Evolutionary conservation across 2,797 vertebrate genomes (phyloP).

Genomic region (Chaenodraco wilsoni): DNA sequence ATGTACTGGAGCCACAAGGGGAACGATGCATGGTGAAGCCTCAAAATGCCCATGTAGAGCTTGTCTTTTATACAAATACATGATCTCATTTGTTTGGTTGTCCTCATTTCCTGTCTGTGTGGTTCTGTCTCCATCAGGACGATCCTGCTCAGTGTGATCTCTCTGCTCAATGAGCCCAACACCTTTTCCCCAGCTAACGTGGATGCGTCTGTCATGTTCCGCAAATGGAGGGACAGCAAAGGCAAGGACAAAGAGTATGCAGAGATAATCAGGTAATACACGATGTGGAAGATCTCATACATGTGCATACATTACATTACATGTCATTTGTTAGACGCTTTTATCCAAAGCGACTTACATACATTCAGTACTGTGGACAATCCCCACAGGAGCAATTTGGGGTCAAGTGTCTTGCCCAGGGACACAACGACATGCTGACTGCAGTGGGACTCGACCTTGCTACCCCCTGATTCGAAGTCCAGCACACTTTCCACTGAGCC

Average conservation of each 20-base stretch:
- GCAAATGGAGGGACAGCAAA: slow-evolving; percentile 99
- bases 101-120: slow-evolving; percentile 29
- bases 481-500: too few species aligned
- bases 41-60: neutral
- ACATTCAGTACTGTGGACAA: too few species aligned
- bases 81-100: slow-evolving; percentile 5
- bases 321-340: too few species aligned
- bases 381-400: too few species aligned
- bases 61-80: slow-evolving; percentile 5
- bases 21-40: slow-evolving; percentile 22
- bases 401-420: too few species aligned
- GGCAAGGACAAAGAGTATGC: slow-evolving; percentile 99
- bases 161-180: slow-evolving; percentile 98
- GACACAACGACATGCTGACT: too few species aligned
- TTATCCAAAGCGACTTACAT: too few species aligned
- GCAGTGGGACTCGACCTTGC: too few species aligned
- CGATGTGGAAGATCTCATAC: neutral
- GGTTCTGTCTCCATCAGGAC: slow-evolving; percentile 83
- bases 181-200: slow-evolving; percentile 98
- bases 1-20: slow-evolving; percentile 46
- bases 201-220: slow-evolving; percentile 98
- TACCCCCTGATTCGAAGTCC: too few species aligned
- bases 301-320: too few species aligned
- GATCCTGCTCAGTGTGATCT: slow-evolving; percentile 97
- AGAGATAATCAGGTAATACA: slow-evolving; percentile 93